phyloP scores from a whole-genome alignment of 2,797 vertebrate species.

The Takifugu rubripes region DNA sequence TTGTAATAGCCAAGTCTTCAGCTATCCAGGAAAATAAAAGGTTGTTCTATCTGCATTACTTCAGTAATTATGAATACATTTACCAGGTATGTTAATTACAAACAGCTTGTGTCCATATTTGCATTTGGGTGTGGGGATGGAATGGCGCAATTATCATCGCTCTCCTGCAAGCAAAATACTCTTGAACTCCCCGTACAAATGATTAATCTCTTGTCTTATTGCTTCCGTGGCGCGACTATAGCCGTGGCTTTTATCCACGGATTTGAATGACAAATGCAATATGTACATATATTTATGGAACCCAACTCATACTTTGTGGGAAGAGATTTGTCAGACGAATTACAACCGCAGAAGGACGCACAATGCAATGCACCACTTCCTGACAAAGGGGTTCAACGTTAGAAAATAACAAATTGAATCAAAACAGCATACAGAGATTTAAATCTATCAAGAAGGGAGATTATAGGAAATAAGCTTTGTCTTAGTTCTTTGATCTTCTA shows the following conservation, averaged over 20 bases:
- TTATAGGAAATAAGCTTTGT: too few relatives aligned
- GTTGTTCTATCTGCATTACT: too few relatives aligned
- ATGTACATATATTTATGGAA: constrained; percentile 69
- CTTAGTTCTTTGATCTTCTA: too few relatives aligned
- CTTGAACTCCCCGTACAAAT: too few relatives aligned
- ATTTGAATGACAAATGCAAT: constrained; percentile 67
- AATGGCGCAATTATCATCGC: constrained; percentile 33
- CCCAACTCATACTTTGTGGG: constrained; percentile 47
- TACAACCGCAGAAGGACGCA: constrained; percentile 19
- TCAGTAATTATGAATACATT: constrained; percentile 37
- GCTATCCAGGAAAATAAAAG: constrained; percentile 25
- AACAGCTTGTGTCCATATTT: constrained; percentile 64
- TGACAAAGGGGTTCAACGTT: too few relatives aligned
- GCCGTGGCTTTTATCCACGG: constrained; percentile 55
- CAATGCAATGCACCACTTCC: too few relatives aligned
- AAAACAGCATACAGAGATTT: too few relatives aligned
- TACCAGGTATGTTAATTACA: constrained; percentile 68
- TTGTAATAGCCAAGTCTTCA: background rate
- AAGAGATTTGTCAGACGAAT: constrained; percentile 36
- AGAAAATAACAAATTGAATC: too few relatives aligned
- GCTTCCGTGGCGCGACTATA: constrained; percentile 68
- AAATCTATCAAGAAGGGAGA: too few relatives aligned
- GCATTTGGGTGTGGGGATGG: constrained; percentile 53
- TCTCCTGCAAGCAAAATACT: constrained; percentile 48
- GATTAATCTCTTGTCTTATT: constrained; percentile 39